These are phyloP conservation scores for Sebastes wilsoni DNA, from an alignment of 2,797 vertebrate genomes.

Conservation along the genomic window DNA sequence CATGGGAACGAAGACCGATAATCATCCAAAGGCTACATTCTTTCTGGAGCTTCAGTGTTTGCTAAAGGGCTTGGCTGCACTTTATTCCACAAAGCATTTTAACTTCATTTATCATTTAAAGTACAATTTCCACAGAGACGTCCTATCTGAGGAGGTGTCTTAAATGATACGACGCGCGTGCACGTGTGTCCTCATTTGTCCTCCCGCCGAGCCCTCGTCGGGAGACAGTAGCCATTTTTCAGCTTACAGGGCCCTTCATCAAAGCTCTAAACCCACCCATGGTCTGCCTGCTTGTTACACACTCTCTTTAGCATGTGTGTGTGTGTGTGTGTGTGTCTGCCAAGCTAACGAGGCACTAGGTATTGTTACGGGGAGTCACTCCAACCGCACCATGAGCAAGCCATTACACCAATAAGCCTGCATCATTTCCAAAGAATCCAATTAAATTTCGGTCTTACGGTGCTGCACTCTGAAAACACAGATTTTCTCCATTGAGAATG, in stretches of 20 bases:
- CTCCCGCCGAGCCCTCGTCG: constrained; percentile 12
- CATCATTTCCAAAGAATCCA: constrained; percentile 80
- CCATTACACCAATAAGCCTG: constrained; percentile 77
- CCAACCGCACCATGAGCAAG: constrained; percentile 76
- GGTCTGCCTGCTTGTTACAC: constrained; percentile 55
- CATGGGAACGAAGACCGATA: constrained; percentile 30
- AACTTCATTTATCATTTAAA: background rate
- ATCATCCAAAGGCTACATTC: constrained; percentile 43
- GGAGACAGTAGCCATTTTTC: constrained; percentile 57
- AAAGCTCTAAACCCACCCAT: constrained; percentile 62
- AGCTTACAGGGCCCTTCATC: constrained; percentile 59
- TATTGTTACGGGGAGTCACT: constrained; percentile 73
- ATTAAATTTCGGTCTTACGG: constrained; percentile 77
- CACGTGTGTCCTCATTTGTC: constrained; percentile 52
- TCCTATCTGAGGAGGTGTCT: background rate
- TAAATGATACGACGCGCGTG: background rate
- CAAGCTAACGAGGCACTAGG: constrained; percentile 72
- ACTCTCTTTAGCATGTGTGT: constrained; percentile 43
- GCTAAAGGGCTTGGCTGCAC: constrained; percentile 1
- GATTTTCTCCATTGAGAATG: constrained; percentile 70
- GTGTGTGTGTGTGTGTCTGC: constrained; percentile 37
- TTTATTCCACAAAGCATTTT: background rate
- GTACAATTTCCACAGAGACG: background rate
- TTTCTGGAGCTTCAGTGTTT: constrained; percentile 27
- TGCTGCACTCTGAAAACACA: constrained; percentile 70